Conservation (phyloP, 2,888 invertebrate genomes). For the Eurytoma californica region DNA sequence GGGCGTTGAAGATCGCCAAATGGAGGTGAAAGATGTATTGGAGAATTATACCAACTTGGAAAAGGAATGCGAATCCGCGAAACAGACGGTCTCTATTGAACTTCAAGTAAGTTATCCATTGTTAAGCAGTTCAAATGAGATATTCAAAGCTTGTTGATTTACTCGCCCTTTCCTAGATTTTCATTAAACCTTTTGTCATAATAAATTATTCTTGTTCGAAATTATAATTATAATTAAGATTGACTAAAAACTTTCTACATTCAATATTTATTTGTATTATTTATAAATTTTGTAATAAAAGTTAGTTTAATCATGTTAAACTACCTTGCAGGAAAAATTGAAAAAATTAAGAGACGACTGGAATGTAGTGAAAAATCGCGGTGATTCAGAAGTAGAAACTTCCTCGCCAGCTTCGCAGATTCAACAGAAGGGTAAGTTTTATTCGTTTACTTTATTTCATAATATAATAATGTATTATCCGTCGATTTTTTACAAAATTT, state of each 20-base stretch:
- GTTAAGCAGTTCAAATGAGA: slow-evolving; percentile 39
- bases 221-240: too few species aligned
- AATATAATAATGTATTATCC: too few species aligned
- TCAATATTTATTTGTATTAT: too few species aligned
- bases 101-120: slow-evolving; percentile 72
- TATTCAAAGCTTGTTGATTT: background rate
- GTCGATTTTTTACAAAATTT: background rate
- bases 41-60: slow-evolving; percentile 82
- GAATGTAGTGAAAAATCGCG: slow-evolving; percentile 75
- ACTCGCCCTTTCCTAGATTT: background rate
- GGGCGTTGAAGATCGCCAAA: slow-evolving; percentile 77
- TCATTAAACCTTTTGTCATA: background rate
- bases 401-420: slow-evolving; percentile 52
- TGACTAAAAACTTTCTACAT: too few species aligned
- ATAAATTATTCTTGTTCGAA: background rate
- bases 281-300: background rate
- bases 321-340: slow-evolving; percentile 75
- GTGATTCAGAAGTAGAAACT: slow-evolving; percentile 63
- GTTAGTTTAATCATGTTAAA: background rate
- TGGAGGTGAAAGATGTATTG: slow-evolving; percentile 80
- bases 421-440: slow-evolving; percentile 63
- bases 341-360: slow-evolving; percentile 77
- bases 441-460: background rate
- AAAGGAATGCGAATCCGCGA: slow-evolving; percentile 76
- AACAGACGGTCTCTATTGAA: slow-evolving; percentile 75